Evolutionary conservation across 1,140 invertebrate genomes (phyloP).

Genomic region (Centruroides vittatus): DNA sequence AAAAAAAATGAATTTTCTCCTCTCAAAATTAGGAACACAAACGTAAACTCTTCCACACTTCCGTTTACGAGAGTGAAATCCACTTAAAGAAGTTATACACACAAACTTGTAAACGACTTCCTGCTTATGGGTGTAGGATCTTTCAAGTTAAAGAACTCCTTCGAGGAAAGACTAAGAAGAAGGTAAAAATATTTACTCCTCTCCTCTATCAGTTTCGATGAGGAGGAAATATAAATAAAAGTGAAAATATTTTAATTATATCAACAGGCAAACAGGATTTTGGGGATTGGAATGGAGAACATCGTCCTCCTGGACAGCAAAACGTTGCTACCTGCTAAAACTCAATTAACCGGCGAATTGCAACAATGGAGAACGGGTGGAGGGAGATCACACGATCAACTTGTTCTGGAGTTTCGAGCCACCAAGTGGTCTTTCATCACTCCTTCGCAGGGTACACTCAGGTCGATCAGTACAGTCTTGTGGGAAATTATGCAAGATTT

Average conservation of each 20-base stretch:
- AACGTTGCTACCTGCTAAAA: slow-evolving; percentile 42
- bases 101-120: slow-evolving; percentile 47
- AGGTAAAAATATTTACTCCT: slow-evolving; percentile 29
- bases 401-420: slow-evolving; percentile 48
- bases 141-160: slow-evolving; percentile 53
- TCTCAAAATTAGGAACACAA: slow-evolving; percentile 45
- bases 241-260: too few species aligned
- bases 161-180: slow-evolving; percentile 45
- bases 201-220: too few species aligned
- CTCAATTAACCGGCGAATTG: slow-evolving; percentile 45
- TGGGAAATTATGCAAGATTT: slow-evolving; percentile 39
- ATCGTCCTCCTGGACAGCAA: slow-evolving; percentile 49
- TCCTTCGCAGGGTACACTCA: slow-evolving; percentile 32
- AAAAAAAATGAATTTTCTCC: not conserved
- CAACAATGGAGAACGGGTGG: slow-evolving; percentile 47
- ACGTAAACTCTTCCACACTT: slow-evolving; percentile 49
- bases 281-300: slow-evolving; percentile 44
- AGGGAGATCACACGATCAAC: slow-evolving; percentile 45
- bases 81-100: slow-evolving; percentile 53
- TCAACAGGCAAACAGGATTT: slow-evolving; percentile 40
- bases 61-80: slow-evolving; percentile 48
- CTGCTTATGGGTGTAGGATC: slow-evolving; percentile 47
- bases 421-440: slow-evolving; percentile 42
- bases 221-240: too few species aligned
- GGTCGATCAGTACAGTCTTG: slow-evolving; percentile 36